Percentiles rank a stretch among this genome's conserved stretches.
Evolutionary conservation across 2,797 vertebrate genomes (phyloP).

Genomic region (Aplochiton taeniatus): DNA sequence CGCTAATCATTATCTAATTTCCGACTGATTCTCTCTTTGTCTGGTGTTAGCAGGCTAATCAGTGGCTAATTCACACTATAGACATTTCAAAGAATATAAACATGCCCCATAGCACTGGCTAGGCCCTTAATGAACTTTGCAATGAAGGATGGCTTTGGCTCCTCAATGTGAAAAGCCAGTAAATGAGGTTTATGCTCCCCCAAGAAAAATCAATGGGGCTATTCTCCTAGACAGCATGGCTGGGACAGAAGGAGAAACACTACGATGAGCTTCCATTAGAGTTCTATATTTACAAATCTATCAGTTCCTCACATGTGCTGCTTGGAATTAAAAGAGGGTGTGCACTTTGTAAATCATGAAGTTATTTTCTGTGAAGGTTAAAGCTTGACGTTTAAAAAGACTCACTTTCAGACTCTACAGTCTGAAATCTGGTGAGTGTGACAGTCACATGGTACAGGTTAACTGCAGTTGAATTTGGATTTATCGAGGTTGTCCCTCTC

Average conservation of each 20-base stretch:
- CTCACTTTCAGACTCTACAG: too few species aligned
- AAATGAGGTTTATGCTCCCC: constrained; percentile 16
- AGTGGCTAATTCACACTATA: constrained; percentile 10
- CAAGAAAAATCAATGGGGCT: constrained; percentile 29
- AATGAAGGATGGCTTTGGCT: constrained; percentile 23
- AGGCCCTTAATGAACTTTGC: not conserved
- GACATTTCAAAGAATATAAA: constrained; percentile 3
- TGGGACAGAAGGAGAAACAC: constrained; percentile 7
- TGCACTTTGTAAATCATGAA: too few species aligned
- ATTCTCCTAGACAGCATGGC: constrained; percentile 15
- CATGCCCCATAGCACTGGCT: not conserved
- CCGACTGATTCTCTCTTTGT: not conserved
- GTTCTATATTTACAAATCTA: too few species aligned
- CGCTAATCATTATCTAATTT: not conserved
- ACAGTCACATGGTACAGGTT: not conserved
- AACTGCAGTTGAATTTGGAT: not conserved
- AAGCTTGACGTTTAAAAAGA: too few species aligned
- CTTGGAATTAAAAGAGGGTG: too few species aligned
- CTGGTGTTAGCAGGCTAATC: constrained; percentile 6
- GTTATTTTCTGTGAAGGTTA: too few species aligned
- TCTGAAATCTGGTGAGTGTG: too few species aligned
- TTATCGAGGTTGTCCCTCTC: not conserved
- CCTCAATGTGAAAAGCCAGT: constrained; percentile 20
- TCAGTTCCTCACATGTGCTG: too few species aligned
- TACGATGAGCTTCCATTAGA: too few species aligned